Evolutionary conservation across 2,888 invertebrate genomes (phyloP).

Genomic region (Heliconius charithonia): DNA sequence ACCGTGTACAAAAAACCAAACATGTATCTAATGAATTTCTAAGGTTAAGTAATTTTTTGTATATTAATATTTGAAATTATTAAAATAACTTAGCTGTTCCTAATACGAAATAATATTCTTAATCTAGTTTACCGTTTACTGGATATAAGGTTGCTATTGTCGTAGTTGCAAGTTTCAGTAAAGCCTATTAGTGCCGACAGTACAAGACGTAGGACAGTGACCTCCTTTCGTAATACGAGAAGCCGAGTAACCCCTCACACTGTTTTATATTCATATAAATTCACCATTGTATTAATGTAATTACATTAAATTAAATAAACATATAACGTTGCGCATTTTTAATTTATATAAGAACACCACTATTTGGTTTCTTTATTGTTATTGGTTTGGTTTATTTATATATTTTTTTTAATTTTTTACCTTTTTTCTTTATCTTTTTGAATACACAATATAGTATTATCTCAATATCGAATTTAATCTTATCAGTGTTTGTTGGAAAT

Average conservation of each 20-base stretch:
- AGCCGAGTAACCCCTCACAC: slow-evolving; percentile 19
- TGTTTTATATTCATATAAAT: slow-evolving; percentile 19
- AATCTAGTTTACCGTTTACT: slow-evolving; percentile 37
- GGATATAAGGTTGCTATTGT: slow-evolving; percentile 33
- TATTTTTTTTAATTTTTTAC: no score
- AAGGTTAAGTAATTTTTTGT: background rate
- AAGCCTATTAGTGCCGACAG: slow-evolving; percentile 29
- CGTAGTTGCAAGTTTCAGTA: slow-evolving; percentile 28
- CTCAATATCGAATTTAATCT: background rate
- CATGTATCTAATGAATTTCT: background rate
- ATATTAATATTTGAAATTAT: background rate
- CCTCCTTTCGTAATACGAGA: slow-evolving; percentile 38
- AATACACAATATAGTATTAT: background rate
- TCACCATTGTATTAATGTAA: slow-evolving; percentile 7
- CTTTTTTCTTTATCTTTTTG: background rate
- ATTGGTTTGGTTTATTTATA: no score
- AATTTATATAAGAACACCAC: background rate
- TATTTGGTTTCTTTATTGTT: background rate
- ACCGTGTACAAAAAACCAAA: background rate
- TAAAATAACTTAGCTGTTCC: background rate
- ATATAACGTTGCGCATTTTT: background rate
- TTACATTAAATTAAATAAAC: background rate
- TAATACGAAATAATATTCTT: slow-evolving; percentile 20
- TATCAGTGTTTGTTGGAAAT: slow-evolving; percentile 10
- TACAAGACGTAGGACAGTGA: slow-evolving; percentile 37